Evolutionary conservation across 2,113 vertebrate species (phyloP).

Genomic region (Glareola pratincola): DNA sequence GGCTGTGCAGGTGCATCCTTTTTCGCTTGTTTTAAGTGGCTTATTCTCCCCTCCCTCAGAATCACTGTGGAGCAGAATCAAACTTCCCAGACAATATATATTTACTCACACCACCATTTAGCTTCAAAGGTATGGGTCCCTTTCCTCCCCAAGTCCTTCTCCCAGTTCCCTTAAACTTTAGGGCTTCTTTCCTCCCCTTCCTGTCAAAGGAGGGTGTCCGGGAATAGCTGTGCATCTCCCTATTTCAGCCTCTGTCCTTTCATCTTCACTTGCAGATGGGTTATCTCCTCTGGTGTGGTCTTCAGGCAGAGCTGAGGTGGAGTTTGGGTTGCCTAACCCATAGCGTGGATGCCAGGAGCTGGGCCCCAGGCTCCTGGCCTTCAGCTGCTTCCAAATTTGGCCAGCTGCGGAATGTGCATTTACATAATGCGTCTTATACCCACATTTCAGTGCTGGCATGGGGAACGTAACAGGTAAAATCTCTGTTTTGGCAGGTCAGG

Average conservation of each 20-base stretch:
- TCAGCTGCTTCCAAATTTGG: background rate
- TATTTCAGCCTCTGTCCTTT: background rate
- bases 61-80: background rate
- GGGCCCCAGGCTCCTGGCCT: background rate
- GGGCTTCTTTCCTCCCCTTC: background rate
- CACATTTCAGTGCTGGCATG: background rate
- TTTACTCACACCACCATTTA: background rate
- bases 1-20: background rate
- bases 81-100: no score
- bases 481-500: background rate
- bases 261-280: background rate
- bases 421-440: rapidly evolving
- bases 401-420: background rate
- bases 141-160: background rate
- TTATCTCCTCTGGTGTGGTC: background rate
- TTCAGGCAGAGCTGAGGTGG: background rate
- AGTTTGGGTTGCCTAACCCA: background rate
- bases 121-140: background rate
- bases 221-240: no score
- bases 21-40: background rate
- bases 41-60: background rate
- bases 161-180: background rate
- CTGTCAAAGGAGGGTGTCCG: rapidly evolving
- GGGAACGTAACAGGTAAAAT: background rate
- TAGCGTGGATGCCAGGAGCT: no score